phyloP scores from a whole-genome alignment of 2,797 vertebrate species.

The Siniperca obscura region DNA sequence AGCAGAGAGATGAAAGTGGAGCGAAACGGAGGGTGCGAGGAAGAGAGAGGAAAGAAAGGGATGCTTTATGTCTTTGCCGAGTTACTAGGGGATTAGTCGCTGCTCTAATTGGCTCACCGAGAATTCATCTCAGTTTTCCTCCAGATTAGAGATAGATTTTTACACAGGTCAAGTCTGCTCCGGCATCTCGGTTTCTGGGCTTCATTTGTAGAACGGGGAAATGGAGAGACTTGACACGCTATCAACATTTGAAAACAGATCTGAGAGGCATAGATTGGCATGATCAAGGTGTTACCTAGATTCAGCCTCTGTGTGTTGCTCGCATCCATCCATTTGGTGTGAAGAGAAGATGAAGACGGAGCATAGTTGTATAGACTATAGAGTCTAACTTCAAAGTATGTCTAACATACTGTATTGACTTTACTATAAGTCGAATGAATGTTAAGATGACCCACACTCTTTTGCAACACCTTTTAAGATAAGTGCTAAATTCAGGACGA shows the following conservation, averaged over 20 bases:
- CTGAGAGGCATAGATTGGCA: constrained; percentile 54
- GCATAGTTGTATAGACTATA: not conserved
- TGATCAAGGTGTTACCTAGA: constrained; percentile 42
- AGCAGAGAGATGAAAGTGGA: constrained; percentile 74
- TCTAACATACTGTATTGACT: not conserved
- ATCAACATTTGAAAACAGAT: constrained; percentile 66
- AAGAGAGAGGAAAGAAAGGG: constrained; percentile 55
- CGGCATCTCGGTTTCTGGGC: constrained; percentile 37
- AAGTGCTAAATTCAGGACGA: not conserved
- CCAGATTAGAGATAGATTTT: constrained; percentile 76
- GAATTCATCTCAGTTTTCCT: constrained; percentile 79
- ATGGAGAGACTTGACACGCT: constrained; percentile 42
- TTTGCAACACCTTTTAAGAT: constrained; percentile 7
- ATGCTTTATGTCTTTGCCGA: constrained; percentile 67
- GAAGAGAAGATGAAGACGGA: not conserved
- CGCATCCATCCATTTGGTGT: constrained; percentile 24
- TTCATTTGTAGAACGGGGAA: constrained; percentile 50
- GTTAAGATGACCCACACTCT: not conserved
- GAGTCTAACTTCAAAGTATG: constrained; percentile 12
- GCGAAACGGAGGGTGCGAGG: constrained; percentile 63
- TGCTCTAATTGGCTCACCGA: constrained; percentile 79
- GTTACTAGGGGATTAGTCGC: constrained; percentile 80
- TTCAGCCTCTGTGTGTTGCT: constrained; percentile 24
- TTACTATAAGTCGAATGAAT: not conserved
- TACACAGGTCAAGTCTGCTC: constrained; percentile 68